phyloP scores from a whole-genome alignment of 2,113 vertebrate genomes.

The Drymodes brunneopygia region DNA sequence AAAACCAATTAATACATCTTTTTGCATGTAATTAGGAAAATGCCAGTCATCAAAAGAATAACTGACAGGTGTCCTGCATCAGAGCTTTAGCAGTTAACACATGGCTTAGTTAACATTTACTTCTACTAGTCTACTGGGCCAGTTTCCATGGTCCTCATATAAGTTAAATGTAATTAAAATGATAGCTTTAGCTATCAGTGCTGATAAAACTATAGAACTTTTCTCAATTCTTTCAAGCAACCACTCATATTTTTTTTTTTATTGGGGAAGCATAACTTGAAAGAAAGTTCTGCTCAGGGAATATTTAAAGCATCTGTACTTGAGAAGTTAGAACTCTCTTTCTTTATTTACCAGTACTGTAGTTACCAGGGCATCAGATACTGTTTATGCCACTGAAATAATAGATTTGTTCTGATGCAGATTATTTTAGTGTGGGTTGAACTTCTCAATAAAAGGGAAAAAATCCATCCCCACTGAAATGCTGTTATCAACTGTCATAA shows the following conservation, averaged over 20 bases:
- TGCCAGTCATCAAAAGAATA: background rate
- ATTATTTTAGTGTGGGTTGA: background rate
- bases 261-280: background rate
- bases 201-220: background rate
- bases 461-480: background rate
- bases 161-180: background rate
- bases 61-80: background rate
- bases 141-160: background rate
- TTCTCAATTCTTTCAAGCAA: background rate
- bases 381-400: background rate
- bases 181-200: background rate
- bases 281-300: background rate
- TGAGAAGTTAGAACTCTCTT: background rate
- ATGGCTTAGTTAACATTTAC: background rate
- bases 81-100: background rate
- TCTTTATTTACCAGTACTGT: background rate
- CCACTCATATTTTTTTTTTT: background rate
- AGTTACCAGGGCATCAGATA: background rate
- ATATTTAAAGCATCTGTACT: background rate
- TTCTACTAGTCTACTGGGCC: background rate
- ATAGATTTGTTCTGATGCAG: background rate
- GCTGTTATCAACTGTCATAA: background rate
- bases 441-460: background rate
- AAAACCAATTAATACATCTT: background rate
- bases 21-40: slow-evolving; percentile 36